phyloP scores from a whole-genome alignment of 2,888 invertebrate species.

The Drosophila sordidula region DNA sequence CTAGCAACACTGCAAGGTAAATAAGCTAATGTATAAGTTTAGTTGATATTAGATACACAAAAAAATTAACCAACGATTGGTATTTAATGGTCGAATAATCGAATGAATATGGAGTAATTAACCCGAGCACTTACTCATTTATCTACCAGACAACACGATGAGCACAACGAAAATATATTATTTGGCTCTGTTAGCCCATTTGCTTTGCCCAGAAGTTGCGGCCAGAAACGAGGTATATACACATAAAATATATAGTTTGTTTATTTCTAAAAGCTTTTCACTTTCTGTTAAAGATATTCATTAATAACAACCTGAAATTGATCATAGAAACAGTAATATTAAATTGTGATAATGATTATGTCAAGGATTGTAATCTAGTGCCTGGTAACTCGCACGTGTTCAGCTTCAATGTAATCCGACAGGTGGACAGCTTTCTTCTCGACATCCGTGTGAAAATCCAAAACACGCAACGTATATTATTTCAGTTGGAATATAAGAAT shows the following conservation, averaged over 20 bases:
- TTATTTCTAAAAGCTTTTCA: neutral
- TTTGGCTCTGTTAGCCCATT: slow-evolving; percentile 14
- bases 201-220: neutral
- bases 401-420: neutral
- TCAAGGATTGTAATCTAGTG: slow-evolving; percentile 19
- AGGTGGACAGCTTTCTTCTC: slow-evolving; percentile 3
- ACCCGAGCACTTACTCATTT: slow-evolving; percentile 1
- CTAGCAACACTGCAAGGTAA: neutral
- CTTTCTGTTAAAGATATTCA: neutral
- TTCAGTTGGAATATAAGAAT: slow-evolving; percentile 34
- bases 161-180: slow-evolving; percentile 11
- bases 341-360: slow-evolving; percentile 19
- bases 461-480: slow-evolving; percentile 8
- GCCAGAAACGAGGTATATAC: slow-evolving; percentile 31
- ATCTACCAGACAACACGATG: slow-evolving; percentile 18
- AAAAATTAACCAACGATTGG: neutral
- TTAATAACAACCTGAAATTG: slow-evolving; percentile 5
- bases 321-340: slow-evolving; percentile 4
- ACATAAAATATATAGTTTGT: neutral
- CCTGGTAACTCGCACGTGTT: neutral
- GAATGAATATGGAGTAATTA: slow-evolving; percentile 17
- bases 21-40: neutral
- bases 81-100: neutral
- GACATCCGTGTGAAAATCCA: slow-evolving; percentile 3
- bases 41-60: too few species aligned